These are phyloP conservation scores for Pseudotriccus pelzelni DNA, from an alignment of 2,797 vertebrate genomes.

Conservation along the genomic window DNA sequence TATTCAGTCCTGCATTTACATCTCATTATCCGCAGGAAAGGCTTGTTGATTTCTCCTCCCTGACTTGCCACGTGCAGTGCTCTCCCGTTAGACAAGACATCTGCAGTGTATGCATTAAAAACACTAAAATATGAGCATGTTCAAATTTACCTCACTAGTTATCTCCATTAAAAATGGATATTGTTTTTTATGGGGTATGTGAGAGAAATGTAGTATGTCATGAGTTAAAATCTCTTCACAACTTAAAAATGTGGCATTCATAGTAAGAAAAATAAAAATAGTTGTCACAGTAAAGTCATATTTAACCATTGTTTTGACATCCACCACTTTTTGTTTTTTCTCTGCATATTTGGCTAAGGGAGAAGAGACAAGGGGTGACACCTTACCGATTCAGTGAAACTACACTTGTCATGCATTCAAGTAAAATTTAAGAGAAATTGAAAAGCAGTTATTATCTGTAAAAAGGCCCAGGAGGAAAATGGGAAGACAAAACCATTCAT, in stretches of 20 bases:
- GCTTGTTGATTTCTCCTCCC: not conserved
- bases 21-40: conserved; percentile 5
- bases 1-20: not conserved
- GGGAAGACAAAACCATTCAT: not conserved
- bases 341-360: not conserved
- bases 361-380: not conserved
- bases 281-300: not conserved
- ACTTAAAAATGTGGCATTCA: not conserved
- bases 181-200: not conserved
- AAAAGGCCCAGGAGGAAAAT: not conserved
- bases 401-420: not conserved
- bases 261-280: not conserved
- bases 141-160: not conserved
- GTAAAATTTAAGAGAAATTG: not conserved
- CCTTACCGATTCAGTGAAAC: not conserved
- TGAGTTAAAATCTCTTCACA: not conserved
- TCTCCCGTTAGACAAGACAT: not conserved
- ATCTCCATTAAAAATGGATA: not conserved
- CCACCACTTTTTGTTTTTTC: not conserved
- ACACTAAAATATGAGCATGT: not conserved
- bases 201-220: not conserved
- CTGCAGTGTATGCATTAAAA: not conserved
- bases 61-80: not conserved
- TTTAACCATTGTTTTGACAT: not conserved
- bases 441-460: not conserved